Base-by-base conservation (phyloP, 1,140 invertebrate genomes). In the Oncopeltus fasciatus region DNA sequence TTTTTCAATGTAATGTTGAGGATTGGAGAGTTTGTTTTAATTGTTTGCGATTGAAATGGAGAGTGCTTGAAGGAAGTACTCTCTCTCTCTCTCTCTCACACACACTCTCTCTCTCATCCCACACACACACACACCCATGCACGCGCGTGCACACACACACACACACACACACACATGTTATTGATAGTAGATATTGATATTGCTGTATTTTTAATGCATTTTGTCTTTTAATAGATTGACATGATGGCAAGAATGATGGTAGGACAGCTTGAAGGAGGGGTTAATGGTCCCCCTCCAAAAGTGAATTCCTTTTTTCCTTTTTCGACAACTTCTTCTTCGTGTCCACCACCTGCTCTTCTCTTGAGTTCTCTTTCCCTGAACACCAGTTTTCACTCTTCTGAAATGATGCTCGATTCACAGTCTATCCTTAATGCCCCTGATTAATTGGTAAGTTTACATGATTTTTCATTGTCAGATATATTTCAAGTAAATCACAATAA, bases 341-440 rank as follows among this genome's bases (percentile, higher is more conserved):
- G 62, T 14, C 60, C 62, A 1, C 49, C 66, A 8, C 63, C 65
- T 14, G 60, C 67, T 14, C 60, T 69, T 18, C 62, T 69, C 26
- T 58, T 65, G 59, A 69, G 66, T 61, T 67, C 69, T 14, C 63
- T 71, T 2, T 65, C 66, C 2, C 63, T 71, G 43, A 71, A 70
- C 57, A 66, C 64, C 9, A 69, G 66, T 38, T 67, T 67, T 21
- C 63, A 65, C 21, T 65, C 76, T 9, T 72, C 77, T 1, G 70
- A 75, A 44, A 77, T 78, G 1, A 81, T 83, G 49, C 82, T 86
- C 70, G 83, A 86, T 4, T 79, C 92, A 56, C 83, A 86, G 58
- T 82, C 82, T 70, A 90, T 95, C 38, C 82, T 88, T 62, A 75
- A 78, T 38, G 86, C 93, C 44, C 82, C 89, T 69, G 81, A 84